Conservation (phyloP, 2,113 vertebrate genomes). For the Chaenogobius annularis region DNA sequence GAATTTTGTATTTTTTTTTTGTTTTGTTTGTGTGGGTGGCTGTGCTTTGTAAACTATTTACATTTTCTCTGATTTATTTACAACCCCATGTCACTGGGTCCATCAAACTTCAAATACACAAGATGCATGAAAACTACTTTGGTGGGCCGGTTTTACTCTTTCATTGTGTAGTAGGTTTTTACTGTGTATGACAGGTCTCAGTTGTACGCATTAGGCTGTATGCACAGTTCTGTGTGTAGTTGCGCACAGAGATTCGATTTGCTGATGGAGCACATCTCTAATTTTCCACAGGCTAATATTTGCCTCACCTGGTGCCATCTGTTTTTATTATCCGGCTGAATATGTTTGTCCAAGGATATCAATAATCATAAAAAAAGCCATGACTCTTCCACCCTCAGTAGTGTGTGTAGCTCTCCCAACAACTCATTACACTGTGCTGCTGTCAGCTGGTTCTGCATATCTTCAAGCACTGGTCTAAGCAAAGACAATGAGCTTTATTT, state of each 20-base stretch:
- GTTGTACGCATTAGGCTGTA: constrained; percentile 28
- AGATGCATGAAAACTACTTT: not conserved
- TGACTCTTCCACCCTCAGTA: constrained; percentile 70
- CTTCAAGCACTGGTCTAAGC: constrained; percentile 49
- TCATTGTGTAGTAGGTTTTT: not conserved
- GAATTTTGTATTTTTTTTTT: constrained; percentile 15
- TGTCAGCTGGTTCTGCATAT: constrained; percentile 34
- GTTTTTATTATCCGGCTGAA: constrained; percentile 94
- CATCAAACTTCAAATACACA: not conserved
- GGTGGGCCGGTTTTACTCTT: constrained; percentile 10
- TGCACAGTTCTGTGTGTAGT: constrained; percentile 16
- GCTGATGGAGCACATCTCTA: constrained; percentile 85
- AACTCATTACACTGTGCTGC: constrained; percentile 30
- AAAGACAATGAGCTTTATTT: constrained; percentile 53
- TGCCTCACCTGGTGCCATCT: constrained; percentile 88
- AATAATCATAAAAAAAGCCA: constrained; percentile 94
- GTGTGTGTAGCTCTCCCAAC: constrained; percentile 54
- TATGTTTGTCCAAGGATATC: constrained; percentile 97
- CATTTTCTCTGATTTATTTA: not conserved
- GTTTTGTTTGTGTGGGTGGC: too few relatives aligned
- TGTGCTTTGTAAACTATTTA: not conserved
- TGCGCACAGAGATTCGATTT: constrained; percentile 73
- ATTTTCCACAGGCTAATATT: constrained; percentile 88
- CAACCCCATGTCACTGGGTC: not conserved
- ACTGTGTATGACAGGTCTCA: constrained; percentile 15